These are phyloP conservation scores for Chamaetylas fuelleborni DNA, from an alignment of 2,113 vertebrate species.

Conservation along the genomic window DNA sequence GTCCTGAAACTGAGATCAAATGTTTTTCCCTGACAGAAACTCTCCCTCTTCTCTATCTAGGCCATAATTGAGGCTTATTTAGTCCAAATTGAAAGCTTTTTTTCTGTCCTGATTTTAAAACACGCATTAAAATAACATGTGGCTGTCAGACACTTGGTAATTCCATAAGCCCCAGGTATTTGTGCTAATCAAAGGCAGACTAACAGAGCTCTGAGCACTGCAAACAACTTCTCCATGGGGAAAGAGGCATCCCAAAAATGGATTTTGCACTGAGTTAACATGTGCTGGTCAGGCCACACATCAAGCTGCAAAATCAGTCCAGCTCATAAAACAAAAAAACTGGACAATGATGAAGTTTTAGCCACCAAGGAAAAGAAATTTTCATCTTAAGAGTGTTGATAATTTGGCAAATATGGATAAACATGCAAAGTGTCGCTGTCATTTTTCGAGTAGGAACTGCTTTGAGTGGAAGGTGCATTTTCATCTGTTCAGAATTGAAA, in stretches of 20 bases:
- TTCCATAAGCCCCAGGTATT: neutral
- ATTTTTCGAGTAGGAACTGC: neutral
- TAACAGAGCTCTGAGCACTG: neutral
- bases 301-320: neutral
- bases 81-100: neutral
- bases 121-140: neutral
- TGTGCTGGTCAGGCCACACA: neutral
- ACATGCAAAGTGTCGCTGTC: neutral
- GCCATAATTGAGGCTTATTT: neutral
- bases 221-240: neutral
- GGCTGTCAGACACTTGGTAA: neutral
- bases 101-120: neutral
- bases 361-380: neutral
- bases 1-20: neutral
- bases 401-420: neutral
- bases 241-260: neutral
- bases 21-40: neutral
- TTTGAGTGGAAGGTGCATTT: neutral
- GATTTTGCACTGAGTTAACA: neutral
- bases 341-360: no score
- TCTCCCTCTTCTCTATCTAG: neutral
- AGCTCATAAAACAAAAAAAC: neutral
- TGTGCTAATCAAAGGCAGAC: neutral
- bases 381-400: neutral
- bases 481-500: neutral